Evolutionary conservation across 2,113 vertebrate species (phyloP).

Genomic region (Cryptomyrus ogoouensis): DNA sequence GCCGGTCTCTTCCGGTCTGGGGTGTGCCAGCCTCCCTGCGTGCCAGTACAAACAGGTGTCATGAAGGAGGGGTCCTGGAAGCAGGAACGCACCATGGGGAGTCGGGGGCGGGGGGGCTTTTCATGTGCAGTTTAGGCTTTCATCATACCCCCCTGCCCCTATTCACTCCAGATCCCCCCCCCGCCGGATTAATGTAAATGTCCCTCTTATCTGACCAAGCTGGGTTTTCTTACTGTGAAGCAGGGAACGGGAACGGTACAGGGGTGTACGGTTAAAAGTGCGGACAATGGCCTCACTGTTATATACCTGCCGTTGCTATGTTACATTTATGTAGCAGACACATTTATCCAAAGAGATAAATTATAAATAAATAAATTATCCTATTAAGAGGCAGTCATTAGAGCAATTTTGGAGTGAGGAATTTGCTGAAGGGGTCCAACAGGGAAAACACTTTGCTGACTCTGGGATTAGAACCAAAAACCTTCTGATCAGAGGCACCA

Average conservation of each 20-base stretch:
- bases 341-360: background rate
- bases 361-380: too few species aligned
- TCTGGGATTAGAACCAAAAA: background rate
- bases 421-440: background rate
- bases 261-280: background rate
- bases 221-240: background rate
- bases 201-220: background rate
- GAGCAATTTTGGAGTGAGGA: background rate
- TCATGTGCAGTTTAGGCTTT: background rate
- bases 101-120: background rate
- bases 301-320: background rate
- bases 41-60: slow-evolving; percentile 28
- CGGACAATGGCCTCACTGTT: background rate
- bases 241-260: background rate
- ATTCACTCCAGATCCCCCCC: background rate
- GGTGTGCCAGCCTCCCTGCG: background rate
- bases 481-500: background rate
- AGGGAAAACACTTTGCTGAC: background rate
- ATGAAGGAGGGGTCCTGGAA: background rate
- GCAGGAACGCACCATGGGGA: background rate
- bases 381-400: background rate
- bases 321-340: background rate
- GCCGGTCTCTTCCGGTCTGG: background rate
- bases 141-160: background rate
- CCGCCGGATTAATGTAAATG: background rate